A percentile compares a stretch with the other conserved stretches of the same genome.
Conservation (phyloP, 2,888 invertebrate species). For the Leucophenga montana region DNA sequence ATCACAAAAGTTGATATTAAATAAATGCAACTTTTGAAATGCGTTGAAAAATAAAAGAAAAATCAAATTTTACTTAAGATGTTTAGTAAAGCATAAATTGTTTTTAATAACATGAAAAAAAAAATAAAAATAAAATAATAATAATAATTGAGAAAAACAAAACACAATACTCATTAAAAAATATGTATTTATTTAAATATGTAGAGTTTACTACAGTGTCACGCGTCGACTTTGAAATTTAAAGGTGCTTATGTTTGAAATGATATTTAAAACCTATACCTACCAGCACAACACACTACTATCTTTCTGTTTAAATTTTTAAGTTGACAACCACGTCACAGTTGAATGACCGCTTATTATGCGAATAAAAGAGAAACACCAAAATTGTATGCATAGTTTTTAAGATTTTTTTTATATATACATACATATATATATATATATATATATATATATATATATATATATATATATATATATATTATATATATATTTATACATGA, state of each 20-base stretch:
- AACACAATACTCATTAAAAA: neutral
- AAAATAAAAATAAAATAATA: neutral
- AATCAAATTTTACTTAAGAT: slow-evolving; percentile 42
- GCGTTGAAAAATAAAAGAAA: slow-evolving; percentile 45
- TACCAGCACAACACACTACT: no score
- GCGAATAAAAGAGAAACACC: slow-evolving; percentile 5
- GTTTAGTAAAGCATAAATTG: slow-evolving; percentile 37
- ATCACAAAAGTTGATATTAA: neutral
- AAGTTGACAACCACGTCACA: no score
- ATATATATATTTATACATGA: neutral
- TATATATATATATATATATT: neutral
- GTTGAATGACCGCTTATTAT: neutral
- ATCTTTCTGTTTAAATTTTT: no score
- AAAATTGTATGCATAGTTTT: no score
- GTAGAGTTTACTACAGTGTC: no score
- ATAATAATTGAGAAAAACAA: neutral
- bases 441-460: neutral
- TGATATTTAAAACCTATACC: no score
- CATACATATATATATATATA: neutral
- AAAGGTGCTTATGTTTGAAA: no score
- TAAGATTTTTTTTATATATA: no score
- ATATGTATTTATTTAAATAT: neutral
- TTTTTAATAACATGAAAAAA: neutral
- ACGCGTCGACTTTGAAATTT: no score
- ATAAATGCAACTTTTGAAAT: neutral